A percentile compares a stretch with the other conserved stretches of the same genome.
phyloP scores from a whole-genome alignment of 2,797 vertebrate genomes.

The Spea hammondii region DNA sequence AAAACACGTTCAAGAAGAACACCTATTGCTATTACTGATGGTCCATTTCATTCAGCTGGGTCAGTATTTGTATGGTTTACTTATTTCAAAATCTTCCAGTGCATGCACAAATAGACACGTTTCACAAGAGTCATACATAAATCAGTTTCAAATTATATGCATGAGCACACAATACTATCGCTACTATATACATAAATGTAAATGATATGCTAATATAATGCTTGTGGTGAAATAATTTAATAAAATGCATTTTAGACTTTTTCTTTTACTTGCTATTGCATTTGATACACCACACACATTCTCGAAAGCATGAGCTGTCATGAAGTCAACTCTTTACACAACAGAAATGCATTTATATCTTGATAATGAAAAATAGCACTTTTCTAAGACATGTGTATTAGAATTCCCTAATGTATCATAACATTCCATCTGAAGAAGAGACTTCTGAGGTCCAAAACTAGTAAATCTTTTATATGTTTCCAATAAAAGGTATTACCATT shows the following conservation, averaged over 20 bases:
- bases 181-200: conserved; percentile 30
- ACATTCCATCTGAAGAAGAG: too few species aligned
- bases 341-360: neutral
- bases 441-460: too few species aligned
- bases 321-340: neutral
- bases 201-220: conserved; percentile 41
- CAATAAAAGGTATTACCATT: too few species aligned
- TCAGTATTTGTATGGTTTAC: conserved; percentile 14
- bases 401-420: neutral
- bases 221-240: conserved; percentile 31
- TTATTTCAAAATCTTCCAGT: conserved; percentile 18
- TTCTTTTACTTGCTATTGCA: conserved; percentile 4
- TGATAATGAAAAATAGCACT: neutral
- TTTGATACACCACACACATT: conserved; percentile 1
- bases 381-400: neutral
- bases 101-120: conserved; percentile 16
- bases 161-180: conserved; percentile 30
- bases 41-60: conserved; percentile 14
- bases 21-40: neutral
- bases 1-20: conserved; percentile 3
- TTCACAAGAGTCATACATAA: conserved; percentile 41
- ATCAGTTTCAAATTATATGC: conserved; percentile 44
- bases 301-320: neutral
- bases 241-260: conserved; percentile 25
- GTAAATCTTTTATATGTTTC: too few species aligned